Conservation (phyloP, 2,888 invertebrate species). For the Polylopha cassiicola region DNA sequence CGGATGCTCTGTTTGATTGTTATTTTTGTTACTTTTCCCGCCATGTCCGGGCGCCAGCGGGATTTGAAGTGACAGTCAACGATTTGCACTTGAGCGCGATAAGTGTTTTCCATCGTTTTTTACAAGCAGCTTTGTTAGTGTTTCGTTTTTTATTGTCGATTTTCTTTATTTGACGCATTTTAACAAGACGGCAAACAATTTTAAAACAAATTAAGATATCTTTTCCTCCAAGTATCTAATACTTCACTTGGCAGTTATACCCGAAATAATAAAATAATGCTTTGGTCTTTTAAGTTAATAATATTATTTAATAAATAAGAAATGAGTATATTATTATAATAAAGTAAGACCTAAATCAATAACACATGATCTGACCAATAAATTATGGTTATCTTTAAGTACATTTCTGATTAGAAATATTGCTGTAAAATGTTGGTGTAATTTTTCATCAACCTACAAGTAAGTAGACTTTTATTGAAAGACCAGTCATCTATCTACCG, state of each 20-base stretch:
- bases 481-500: conserved; percentile 30
- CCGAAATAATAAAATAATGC: no score
- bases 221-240: neutral
- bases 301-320: no score
- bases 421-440: conserved; percentile 11
- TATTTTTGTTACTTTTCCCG: conserved; percentile 73
- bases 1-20: conserved; percentile 75
- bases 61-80: conserved; percentile 74
- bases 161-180: conserved; percentile 34
- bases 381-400: no score
- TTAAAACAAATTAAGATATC: conserved; percentile 3
- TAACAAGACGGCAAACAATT: conserved; percentile 27
- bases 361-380: no score
- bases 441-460: conserved; percentile 20
- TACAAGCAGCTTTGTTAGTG: conserved; percentile 69
- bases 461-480: conserved; percentile 27
- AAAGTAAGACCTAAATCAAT: no score
- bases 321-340: no score
- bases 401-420: conserved; percentile 19
- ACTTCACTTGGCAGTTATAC: no score
- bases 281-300: no score
- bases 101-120: conserved; percentile 73
- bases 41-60: conserved; percentile 56
- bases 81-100: conserved; percentile 73
- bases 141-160: conserved; percentile 47